Percentiles rank a stretch among this genome's conserved stretches.
Evolutionary conservation across 2,113 vertebrate genomes (phyloP).

Genomic region (Theristicus caerulescens): DNA sequence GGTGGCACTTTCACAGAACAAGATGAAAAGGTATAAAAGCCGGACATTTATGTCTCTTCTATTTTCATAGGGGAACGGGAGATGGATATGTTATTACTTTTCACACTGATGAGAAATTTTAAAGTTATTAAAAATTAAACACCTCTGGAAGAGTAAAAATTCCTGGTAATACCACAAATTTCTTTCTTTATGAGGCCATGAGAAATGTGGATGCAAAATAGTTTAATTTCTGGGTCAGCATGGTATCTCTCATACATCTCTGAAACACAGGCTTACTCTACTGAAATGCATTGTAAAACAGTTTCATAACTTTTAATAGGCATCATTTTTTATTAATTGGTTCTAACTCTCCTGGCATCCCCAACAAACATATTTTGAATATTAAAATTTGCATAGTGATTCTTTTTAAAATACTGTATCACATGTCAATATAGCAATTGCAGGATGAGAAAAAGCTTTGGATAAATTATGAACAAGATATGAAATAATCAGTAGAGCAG

Average conservation of each 20-base stretch:
- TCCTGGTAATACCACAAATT: neutral
- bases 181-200: neutral
- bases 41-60: neutral
- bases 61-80: neutral
- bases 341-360: neutral
- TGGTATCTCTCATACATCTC: neutral
- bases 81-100: neutral
- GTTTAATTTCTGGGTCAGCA: neutral
- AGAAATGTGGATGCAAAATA: neutral
- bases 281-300: neutral
- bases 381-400: neutral
- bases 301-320: neutral
- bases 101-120: neutral
- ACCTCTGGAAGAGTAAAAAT: neutral
- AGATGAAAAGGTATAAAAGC: constrained; percentile 89
- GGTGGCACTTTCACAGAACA: constrained; percentile 92
- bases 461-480: neutral
- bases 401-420: neutral
- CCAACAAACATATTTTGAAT: neutral
- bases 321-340: neutral
- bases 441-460: neutral
- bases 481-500: neutral
- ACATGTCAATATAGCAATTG: neutral
- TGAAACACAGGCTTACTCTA: neutral
- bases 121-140: neutral